Evolutionary conservation across 92 coral and sea anemone genomes (phyloP).

Genomic region (Zoanthus gigantus): DNA sequence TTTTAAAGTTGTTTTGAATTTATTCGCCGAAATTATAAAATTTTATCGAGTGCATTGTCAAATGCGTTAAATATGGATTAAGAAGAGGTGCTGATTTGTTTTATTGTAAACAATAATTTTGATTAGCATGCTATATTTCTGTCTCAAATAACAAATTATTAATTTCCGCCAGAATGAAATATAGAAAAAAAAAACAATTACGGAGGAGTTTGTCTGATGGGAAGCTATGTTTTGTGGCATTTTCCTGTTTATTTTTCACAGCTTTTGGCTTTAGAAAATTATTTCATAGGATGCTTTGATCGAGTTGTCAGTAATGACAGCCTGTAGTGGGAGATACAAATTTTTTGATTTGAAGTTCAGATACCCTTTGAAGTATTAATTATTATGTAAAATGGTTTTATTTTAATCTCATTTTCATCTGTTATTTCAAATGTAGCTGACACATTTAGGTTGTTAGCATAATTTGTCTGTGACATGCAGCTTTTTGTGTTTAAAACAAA

Average conservation of each 20-base stretch:
- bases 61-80: slow-evolving; percentile 15
- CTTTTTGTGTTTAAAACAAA: too few relatives aligned
- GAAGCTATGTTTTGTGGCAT: neutral
- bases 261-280: neutral
- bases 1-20: neutral
- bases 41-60: slow-evolving; percentile 7
- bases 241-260: neutral
- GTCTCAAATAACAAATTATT: neutral
- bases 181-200: neutral
- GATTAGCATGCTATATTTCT: neutral
- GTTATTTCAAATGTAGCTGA: neutral
- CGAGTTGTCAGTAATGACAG: neutral
- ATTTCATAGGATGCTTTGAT: neutral
- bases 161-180: slow-evolving; percentile 33
- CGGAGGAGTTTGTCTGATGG: neutral
- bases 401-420: neutral
- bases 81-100: slow-evolving; percentile 22
- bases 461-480: too few relatives aligned
- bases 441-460: too few relatives aligned
- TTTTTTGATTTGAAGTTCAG: slow-evolving; percentile 3
- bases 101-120: neutral
- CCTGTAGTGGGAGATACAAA: neutral
- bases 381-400: neutral
- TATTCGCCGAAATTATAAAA: neutral
- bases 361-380: neutral